Evolutionary conservation across 53 echinoderm and acorn worm species (phyloP).

Genomic region (Crossaster papposus): DNA sequence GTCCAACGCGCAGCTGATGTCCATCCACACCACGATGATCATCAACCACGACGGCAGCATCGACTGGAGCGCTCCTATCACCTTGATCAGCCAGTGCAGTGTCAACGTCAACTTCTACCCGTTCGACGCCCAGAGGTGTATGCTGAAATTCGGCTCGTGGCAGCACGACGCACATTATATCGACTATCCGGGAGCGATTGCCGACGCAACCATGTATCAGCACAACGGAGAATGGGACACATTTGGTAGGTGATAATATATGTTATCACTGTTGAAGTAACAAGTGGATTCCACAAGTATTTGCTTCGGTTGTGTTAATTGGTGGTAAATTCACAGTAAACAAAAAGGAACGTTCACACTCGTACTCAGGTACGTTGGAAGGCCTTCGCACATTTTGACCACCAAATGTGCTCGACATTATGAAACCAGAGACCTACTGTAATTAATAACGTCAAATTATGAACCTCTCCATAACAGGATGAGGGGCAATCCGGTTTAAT

Average conservation of each 20-base stretch:
- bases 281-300: neutral
- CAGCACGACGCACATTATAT: constrained; percentile 88
- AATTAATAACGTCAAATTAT: too few relatives aligned
- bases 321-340: neutral
- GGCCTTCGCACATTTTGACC: too few relatives aligned
- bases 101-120: constrained; percentile 94
- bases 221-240: constrained; percentile 96
- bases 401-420: too few relatives aligned
- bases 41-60: constrained; percentile 69
- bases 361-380: too few relatives aligned
- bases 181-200: constrained; percentile 61
- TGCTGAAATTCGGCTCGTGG: constrained; percentile 95
- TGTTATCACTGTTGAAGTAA: neutral
- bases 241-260: constrained; percentile 48
- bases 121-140: constrained; percentile 89
- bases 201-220: constrained; percentile 58
- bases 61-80: constrained; percentile 98
- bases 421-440: too few relatives aligned
- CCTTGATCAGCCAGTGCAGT: constrained; percentile 83
- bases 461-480: too few relatives aligned
- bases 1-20: constrained; percentile 87
- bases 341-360: too few relatives aligned
- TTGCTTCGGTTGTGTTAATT: neutral
- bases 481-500: too few relatives aligned
- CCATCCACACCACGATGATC: constrained; percentile 81